Evolutionary conservation across 23 tunicate genomes (phyloP).

Genomic region (Aplidium turbinatum): DNA sequence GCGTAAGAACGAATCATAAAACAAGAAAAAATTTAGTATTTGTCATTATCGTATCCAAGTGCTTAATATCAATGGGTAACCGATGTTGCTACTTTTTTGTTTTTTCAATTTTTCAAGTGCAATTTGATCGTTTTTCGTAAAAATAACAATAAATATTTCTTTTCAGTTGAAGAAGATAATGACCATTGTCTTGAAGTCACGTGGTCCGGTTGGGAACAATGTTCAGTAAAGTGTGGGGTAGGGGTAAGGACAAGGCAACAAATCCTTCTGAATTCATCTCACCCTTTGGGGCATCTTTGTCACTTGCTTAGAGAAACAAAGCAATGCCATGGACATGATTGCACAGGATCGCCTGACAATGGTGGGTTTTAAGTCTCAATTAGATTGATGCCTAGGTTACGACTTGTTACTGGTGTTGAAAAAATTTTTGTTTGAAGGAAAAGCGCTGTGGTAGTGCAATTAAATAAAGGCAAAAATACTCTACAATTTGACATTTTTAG

Average conservation of each 20-base stretch:
- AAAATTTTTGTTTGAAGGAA: not conserved
- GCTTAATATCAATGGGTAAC: too few relatives aligned
- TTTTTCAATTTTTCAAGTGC: too few relatives aligned
- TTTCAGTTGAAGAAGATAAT: constrained; percentile 20
- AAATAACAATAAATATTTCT: too few relatives aligned
- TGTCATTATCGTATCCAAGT: too few relatives aligned
- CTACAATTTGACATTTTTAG: too few relatives aligned
- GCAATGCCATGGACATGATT: constrained; percentile 67
- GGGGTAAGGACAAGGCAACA: constrained; percentile 65
- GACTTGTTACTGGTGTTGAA: not conserved
- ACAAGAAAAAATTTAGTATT: too few relatives aligned
- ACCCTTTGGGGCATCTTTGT: constrained; percentile 56
- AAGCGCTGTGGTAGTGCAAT: not conserved
- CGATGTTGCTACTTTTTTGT: too few relatives aligned
- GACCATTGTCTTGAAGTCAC: constrained; percentile 50
- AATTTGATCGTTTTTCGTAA: too few relatives aligned
- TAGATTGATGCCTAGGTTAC: not conserved
- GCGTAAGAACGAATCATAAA: too few relatives aligned
- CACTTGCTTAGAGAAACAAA: constrained; percentile 57
- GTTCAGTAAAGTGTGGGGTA: constrained; percentile 79
- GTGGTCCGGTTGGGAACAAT: constrained; percentile 88
- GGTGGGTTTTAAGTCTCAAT: constrained; percentile 18
- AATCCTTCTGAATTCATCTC: constrained; percentile 32
- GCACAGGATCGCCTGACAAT: constrained; percentile 29
- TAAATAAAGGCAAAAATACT: too few relatives aligned